These are phyloP conservation scores for Pristionchus arcanus DNA, from an alignment of 2,888 invertebrate species.

Conservation along the genomic window DNA sequence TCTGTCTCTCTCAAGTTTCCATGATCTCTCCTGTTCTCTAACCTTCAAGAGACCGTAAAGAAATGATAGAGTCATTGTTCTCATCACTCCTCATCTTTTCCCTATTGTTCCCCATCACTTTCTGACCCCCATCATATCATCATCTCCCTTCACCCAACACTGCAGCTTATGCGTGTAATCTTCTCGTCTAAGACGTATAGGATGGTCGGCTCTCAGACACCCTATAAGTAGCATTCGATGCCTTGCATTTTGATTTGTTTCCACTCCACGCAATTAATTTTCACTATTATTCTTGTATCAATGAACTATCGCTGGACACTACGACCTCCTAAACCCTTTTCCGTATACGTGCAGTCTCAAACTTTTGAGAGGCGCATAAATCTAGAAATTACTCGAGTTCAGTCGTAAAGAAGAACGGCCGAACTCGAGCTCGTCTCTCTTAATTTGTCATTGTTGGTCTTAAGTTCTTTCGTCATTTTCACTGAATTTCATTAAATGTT, in stretches of 20 bases:
- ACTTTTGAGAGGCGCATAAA: background rate
- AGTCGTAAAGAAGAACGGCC: background rate
- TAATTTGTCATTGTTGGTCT: background rate
- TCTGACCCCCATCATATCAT: background rate
- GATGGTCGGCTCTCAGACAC: background rate
- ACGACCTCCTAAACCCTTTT: no score
- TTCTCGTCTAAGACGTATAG: background rate
- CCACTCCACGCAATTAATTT: no score
- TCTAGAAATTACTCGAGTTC: no score
- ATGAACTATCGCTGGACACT: no score
- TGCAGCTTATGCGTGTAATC: slow-evolving; percentile 4
- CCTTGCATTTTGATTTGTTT: no score
- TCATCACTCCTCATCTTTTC: background rate
- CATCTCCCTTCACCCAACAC: background rate
- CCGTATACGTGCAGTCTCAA: no score
- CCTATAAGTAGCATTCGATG: no score
- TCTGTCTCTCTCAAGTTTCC: background rate
- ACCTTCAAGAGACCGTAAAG: no score
- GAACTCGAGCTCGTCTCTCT: background rate
- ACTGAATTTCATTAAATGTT: no score
- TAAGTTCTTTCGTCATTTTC: no score
- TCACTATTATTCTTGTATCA: no score
- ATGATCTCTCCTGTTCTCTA: background rate
- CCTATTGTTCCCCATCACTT: slow-evolving; percentile 1
- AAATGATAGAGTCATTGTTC: no score